Evolutionary conservation across 2,888 invertebrate species (phyloP).

Genomic region (Epistrophella euchroma): DNA sequence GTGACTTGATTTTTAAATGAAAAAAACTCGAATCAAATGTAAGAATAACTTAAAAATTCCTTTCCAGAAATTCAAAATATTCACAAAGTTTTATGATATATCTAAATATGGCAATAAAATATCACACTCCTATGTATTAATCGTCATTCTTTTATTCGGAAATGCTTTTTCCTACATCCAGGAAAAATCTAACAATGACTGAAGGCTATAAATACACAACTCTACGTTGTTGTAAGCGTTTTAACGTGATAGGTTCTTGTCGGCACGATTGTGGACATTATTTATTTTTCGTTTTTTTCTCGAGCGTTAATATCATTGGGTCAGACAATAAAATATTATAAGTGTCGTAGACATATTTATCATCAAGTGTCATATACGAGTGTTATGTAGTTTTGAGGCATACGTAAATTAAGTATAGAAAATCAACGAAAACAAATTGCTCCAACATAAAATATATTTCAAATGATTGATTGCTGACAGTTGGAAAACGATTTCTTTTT

Average conservation of each 20-base stretch:
- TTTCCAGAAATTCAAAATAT: background rate
- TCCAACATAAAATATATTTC: conserved; percentile 43
- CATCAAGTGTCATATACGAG: background rate
- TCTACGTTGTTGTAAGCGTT: conserved; percentile 6
- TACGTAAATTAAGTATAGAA: conserved; percentile 1
- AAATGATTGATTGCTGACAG: conserved; percentile 49
- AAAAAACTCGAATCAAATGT: background rate
- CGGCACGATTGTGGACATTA: conserved; percentile 27
- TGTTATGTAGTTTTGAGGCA: background rate
- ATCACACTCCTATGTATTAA: background rate
- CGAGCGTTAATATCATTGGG: conserved; percentile 12
- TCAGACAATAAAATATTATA: conserved; percentile 38
- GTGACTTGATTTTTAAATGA: background rate
- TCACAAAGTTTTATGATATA: background rate
- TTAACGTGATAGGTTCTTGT: conserved; percentile 26
- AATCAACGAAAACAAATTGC: conserved; percentile 48
- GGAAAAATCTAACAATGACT: background rate
- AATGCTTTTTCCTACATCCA: conserved; percentile 2
- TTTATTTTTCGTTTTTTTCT: conserved; percentile 17
- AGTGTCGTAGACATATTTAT: conserved; percentile 47
- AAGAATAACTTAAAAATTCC: background rate
- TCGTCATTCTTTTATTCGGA: background rate
- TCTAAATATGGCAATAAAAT: background rate
- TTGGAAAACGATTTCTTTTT: conserved; percentile 36
- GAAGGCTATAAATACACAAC: conserved; percentile 3